Evolutionary conservation across 2,113 vertebrate genomes (phyloP).

Genomic region (Callospermophilus lateralis): DNA sequence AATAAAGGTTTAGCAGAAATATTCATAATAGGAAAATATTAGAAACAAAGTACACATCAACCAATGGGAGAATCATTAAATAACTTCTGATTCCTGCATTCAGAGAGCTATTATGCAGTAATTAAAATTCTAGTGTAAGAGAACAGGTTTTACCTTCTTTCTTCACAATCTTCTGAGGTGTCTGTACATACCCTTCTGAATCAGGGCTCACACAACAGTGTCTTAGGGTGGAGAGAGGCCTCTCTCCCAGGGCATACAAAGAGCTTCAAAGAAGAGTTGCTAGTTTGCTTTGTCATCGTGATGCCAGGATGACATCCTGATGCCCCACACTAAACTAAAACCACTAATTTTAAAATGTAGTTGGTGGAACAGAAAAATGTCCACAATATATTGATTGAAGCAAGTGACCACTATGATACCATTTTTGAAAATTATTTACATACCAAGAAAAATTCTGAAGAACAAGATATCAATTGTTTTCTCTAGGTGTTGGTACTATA

Average conservation of each 20-base stretch:
- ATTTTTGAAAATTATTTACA: neutral
- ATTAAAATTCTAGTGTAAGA: neutral
- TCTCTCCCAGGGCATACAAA: neutral
- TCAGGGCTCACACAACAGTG: neutral
- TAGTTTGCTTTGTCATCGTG: neutral
- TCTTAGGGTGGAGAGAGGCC: too few relatives aligned
- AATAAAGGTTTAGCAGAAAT: conserved; percentile 35
- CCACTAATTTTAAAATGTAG: neutral
- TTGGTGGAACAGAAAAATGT: neutral
- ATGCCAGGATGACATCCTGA: neutral
- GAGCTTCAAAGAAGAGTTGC: neutral
- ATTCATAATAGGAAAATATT: conserved; percentile 28
- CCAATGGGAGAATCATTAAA: neutral
- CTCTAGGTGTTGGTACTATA: neutral
- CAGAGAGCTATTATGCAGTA: neutral
- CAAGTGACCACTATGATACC: neutral
- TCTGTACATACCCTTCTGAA: fast-evolving
- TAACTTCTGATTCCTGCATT: neutral
- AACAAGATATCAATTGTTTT: neutral
- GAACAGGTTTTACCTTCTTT: neutral
- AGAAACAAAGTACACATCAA: neutral
- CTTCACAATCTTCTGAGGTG: neutral
- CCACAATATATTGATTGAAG: neutral
- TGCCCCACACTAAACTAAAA: neutral
- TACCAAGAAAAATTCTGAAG: neutral